Base-by-base conservation (phyloP, 2,797 vertebrate species). In the Anableps anableps region DNA sequence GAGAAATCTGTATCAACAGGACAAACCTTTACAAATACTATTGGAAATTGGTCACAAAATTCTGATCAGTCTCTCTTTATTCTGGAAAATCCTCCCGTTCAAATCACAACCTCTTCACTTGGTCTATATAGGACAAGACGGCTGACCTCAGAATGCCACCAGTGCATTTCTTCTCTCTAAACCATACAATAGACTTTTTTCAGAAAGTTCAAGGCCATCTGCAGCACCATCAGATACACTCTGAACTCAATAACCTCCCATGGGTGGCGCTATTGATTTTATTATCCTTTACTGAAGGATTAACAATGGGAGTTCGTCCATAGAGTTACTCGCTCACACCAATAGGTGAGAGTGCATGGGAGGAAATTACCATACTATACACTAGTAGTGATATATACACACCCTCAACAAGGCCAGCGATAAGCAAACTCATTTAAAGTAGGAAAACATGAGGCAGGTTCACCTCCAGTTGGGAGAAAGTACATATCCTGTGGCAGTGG, bases 401-500 rank as follows among this genome's bases (percentile, higher is more conserved):
- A 79, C 68, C 64, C 81, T 78, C 72, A 91, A 92, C 47, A 48
- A 83, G 89, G 83, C 72, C 55, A 70, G 60, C 89, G 91, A 93
- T 92, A 92, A 92, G 90, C 83, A 94, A 95, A 95, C 87, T 91
- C 53, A 82, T 86, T 80, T 70, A 71, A 76, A 83, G 64, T 43
- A 81, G 76, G 79, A 88, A 91, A 91, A 90, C 88, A 85, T 74
- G 72, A 73, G 78, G 81, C 80, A 79, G 81, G 87, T 92, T 95
- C 85, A 95, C 85, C 88, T 89, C 78, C 26, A 85, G 58, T 80
- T 29, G 88, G 89, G 81, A 91, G 91, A 90, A 88, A 91, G 89
- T 93, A 92, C 84, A 87, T 93, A 93, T 89, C 95, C 93, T 93
- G 94, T 88, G 80, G 94, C 93, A 86, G 85, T 78, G 74, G 88